Base-by-base conservation (phyloP, 2,888 invertebrate species). In the Melanotus villosus region DNA sequence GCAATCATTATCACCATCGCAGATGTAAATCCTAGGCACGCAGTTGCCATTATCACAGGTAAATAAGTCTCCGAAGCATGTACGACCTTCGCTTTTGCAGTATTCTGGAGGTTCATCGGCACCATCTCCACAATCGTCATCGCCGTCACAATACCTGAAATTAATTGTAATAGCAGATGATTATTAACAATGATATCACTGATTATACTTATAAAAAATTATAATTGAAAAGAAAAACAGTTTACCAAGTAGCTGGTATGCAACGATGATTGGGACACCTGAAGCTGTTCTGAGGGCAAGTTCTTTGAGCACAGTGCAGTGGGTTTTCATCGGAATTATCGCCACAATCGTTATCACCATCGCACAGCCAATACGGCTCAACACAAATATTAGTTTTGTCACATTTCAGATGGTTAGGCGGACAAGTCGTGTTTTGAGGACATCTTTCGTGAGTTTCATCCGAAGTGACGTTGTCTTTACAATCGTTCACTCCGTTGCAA, bases 11-110 rank as follows among this genome's bases (percentile, higher is more conserved):
- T 97, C 97, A 0, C 97, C 97, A 82, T 98, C 92, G 80, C 98
- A 98, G 60, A 97, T 95, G 83, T 97, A 97, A 76, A 95, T 96
- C 75, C 96, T 87, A 3, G 98, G 95, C 77, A 99, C 95, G 81
- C 99, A 99, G 82, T 98, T 97, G 16, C 97, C 97, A 82, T 97
- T 97, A 80, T 96, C 96, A 81, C 99, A 99, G 0, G 97, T 97
- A 83, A 98, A 98, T 9, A 98, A 87, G 81, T 97, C 97, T 0
- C 97, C 96, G 77, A 97, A 96, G 84, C 99, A 99, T 0, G 97
- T 97, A 71, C 95, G 89, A 12, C 95, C 95, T 82, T 97, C 96
- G 4, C 95, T 94, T 80, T 94, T 94, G 82, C 97, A 97, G 82
- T 97, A 96, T 80, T 95, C 96, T 78, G 95, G 93, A 0, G 97